These are phyloP conservation scores for Drosophila greeni DNA, from an alignment of 2,888 invertebrate species.

Conservation along the genomic window DNA sequence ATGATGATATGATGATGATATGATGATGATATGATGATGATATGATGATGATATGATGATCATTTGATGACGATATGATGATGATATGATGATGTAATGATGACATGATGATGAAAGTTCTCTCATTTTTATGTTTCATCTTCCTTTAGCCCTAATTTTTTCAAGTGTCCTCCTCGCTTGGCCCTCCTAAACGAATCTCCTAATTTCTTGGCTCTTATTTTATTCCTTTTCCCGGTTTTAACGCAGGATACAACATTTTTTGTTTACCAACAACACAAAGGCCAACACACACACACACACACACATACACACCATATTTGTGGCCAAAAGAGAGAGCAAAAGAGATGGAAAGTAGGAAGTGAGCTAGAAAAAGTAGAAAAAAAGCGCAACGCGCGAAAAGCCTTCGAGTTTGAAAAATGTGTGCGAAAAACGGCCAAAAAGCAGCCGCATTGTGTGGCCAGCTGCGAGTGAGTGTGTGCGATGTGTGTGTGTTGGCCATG, in stretches of 20 bases:
- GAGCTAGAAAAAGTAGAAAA: slow-evolving; percentile 5
- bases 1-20: too few species aligned
- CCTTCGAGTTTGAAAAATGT: slow-evolving; percentile 54
- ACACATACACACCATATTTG: slow-evolving; percentile 34
- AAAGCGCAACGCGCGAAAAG: slow-evolving; percentile 51
- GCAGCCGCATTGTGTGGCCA: slow-evolving; percentile 67
- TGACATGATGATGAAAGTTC: too few species aligned
- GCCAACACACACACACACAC: slow-evolving; percentile 32
- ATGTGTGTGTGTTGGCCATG: slow-evolving; percentile 26
- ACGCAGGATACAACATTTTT: slow-evolving; percentile 60
- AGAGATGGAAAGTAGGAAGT: background rate
- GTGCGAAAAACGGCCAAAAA: slow-evolving; percentile 58
- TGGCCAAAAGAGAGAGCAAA: slow-evolving; percentile 5
- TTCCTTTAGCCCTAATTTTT: background rate
- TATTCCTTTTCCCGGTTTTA: slow-evolving; percentile 55
- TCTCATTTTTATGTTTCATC: background rate
- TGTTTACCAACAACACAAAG: slow-evolving; percentile 45
- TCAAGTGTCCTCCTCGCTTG: background rate
- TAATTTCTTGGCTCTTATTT: slow-evolving; percentile 50
- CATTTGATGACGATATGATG: too few species aligned
- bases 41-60: too few species aligned
- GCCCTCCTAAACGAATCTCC: slow-evolving; percentile 12
- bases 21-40: too few species aligned
- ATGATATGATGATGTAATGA: too few species aligned
- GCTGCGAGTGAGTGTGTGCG: slow-evolving; percentile 36